phyloP scores from a whole-genome alignment of 2,888 invertebrate genomes.

The Rhabditoides inermis region DNA sequence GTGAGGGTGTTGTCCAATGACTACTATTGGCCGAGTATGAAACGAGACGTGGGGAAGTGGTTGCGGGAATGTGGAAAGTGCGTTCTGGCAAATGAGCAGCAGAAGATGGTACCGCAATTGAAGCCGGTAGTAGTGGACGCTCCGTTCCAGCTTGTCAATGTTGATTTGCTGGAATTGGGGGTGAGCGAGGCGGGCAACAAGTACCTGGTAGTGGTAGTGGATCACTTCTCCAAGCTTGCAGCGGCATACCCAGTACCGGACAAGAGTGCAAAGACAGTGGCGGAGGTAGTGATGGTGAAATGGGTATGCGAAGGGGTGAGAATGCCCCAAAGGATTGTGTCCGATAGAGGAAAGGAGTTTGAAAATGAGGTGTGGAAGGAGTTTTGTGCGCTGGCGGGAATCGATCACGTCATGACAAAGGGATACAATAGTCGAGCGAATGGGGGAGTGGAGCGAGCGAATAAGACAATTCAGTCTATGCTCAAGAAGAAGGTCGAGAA shows the following conservation, averaged over 20 bases:
- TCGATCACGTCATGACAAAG: conserved; percentile 7
- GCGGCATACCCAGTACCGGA: conserved; percentile 10
- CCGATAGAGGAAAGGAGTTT: conserved; percentile 16
- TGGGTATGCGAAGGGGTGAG: conserved; percentile 14
- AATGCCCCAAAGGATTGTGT: conserved; percentile 7
- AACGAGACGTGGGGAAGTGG: conserved; percentile 6
- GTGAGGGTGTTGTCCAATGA: conserved; percentile 1
- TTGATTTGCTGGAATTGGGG: conserved; percentile 13
- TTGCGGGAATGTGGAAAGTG: conserved; percentile 8
- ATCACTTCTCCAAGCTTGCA: conserved; percentile 13
- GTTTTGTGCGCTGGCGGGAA: conserved; percentile 4
- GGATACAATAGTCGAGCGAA: conserved; percentile 21
- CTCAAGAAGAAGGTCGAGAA: conserved; percentile 9
- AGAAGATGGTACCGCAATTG: conserved; percentile 7
- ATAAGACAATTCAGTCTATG: conserved; percentile 10
- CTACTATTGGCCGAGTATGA: conserved; percentile 13
- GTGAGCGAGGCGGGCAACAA: conserved; percentile 4
- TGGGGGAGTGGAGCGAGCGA: conserved; percentile 18
- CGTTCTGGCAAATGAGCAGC: conserved; percentile 5
- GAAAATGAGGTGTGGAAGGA: conserved; percentile 8
- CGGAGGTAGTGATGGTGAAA: conserved; percentile 7
- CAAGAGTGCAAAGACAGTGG: conserved; percentile 14
- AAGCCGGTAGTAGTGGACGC: conserved; percentile 2
- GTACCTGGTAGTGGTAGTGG: conserved; percentile 12
- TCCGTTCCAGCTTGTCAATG: conserved; percentile 14